Evolutionary conservation across 2,113 vertebrate genomes (phyloP).

Genomic region (Odocoileus virginianus): DNA sequence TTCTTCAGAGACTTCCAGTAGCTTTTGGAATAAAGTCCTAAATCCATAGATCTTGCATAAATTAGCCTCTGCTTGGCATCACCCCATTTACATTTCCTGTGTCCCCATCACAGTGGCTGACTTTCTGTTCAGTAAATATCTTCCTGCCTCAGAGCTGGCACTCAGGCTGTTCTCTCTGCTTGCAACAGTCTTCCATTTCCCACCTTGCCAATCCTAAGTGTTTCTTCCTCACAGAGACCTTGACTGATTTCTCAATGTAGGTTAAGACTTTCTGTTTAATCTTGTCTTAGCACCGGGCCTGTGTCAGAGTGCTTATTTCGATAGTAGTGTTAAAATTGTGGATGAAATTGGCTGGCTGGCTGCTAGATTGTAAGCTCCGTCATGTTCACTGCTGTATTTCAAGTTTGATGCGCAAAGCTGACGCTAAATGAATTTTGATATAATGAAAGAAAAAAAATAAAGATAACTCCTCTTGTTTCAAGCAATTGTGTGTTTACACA

Average conservation of each 20-base stretch:
- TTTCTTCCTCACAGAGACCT: not conserved
- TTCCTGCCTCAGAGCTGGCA: too few species aligned
- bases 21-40: not conserved
- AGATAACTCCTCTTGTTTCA: not conserved
- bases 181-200: not conserved
- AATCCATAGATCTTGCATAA: not conserved
- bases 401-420: not conserved
- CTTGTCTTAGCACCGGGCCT: not conserved
- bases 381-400: not conserved
- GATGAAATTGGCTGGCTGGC: not conserved
- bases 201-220: not conserved
- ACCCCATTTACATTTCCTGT: not conserved
- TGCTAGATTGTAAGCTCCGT: not conserved
- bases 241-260: not conserved
- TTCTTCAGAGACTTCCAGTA: not conserved
- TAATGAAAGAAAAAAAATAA: not conserved
- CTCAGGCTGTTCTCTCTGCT: not conserved
- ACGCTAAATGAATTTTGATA: slow-evolving; percentile 5
- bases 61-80: not conserved
- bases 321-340: not conserved
- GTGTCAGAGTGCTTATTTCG: not conserved
- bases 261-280: not conserved
- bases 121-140: not conserved
- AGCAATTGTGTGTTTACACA: not conserved
- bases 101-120: not conserved